Conservation (phyloP, 2,888 invertebrate species). For the Gonocerus acuteangulatus region DNA sequence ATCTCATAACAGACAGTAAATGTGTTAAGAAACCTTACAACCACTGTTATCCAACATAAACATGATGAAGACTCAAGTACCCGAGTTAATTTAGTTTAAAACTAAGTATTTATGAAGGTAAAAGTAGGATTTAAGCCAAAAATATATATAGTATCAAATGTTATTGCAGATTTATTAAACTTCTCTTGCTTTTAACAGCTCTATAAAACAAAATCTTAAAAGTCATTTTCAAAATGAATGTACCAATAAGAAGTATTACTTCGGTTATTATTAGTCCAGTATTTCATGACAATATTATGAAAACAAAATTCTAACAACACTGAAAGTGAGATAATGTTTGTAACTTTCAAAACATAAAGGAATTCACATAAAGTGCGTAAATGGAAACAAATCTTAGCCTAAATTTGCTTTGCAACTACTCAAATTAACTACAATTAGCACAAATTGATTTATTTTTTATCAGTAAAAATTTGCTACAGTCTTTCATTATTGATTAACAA, state of each 20-base stretch:
- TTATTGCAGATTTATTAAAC: constrained; percentile 24
- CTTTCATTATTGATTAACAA: constrained; percentile 22
- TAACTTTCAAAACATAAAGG: constrained; percentile 4
- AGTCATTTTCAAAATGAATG: not conserved
- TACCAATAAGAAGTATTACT: not conserved
- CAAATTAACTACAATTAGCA: constrained; percentile 13
- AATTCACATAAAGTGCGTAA: not conserved
- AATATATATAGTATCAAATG: constrained; percentile 15
- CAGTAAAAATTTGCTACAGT: constrained; percentile 24
- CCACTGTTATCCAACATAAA: no score
- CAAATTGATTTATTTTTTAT: constrained; percentile 1
- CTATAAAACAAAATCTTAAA: constrained; percentile 8
- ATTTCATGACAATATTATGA: not conserved
- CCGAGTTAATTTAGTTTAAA: no score
- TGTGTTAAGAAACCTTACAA: no score
- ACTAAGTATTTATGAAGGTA: no score
- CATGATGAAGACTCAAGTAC: no score
- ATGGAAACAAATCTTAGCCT: not conserved
- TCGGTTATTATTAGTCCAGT: not conserved
- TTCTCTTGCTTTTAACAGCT: constrained; percentile 19
- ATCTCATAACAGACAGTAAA: no score
- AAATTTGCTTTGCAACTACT: not conserved
- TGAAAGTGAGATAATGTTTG: constrained; percentile 1
- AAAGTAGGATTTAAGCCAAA: no score
- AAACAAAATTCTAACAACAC: constrained; percentile 2